Conservation (phyloP, 2,113 vertebrate genomes). For the Oostethus manadensis region DNA sequence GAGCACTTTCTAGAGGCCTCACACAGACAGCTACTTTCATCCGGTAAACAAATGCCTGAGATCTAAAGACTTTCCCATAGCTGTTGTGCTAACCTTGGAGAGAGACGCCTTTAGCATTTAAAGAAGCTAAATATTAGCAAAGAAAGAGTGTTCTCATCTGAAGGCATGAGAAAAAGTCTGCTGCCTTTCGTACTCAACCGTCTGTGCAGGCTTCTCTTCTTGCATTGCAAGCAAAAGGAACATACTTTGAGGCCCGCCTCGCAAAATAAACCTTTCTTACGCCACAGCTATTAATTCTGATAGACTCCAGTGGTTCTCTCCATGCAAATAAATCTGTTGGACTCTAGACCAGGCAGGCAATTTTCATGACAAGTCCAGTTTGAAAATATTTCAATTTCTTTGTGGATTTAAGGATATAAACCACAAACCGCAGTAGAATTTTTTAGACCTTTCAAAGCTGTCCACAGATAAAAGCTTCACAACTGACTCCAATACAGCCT, state of each 20-base stretch:
- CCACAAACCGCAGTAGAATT: slow-evolving; percentile 16
- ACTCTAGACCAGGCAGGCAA: slow-evolving; percentile 46
- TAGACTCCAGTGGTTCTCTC: slow-evolving; percentile 62
- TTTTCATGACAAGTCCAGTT: slow-evolving; percentile 55
- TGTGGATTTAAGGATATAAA: slow-evolving; percentile 24
- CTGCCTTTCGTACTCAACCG: slow-evolving; percentile 84
- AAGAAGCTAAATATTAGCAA: slow-evolving; percentile 99
- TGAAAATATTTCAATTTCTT: slow-evolving; percentile 30
- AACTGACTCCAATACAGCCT: slow-evolving; percentile 5
- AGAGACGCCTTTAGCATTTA: slow-evolving; percentile 98
- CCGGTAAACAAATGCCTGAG: slow-evolving; percentile 93
- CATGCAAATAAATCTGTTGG: slow-evolving; percentile 54
- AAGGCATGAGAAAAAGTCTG: slow-evolving; percentile 95
- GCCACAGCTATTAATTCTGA: slow-evolving; percentile 55
- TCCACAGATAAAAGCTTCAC: slow-evolving; percentile 8
- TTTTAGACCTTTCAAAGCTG: slow-evolving; percentile 1
- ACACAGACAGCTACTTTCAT: slow-evolving; percentile 80
- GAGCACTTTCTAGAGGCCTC: slow-evolving; percentile 34
- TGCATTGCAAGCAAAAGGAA: slow-evolving; percentile 61
- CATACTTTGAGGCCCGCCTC: slow-evolving; percentile 49
- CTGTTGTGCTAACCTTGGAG: slow-evolving; percentile 99
- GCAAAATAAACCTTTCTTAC: slow-evolving; percentile 56
- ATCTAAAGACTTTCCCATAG: slow-evolving; percentile 97
- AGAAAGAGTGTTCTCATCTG: slow-evolving; percentile 90
- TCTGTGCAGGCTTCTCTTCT: slow-evolving; percentile 83